Evolutionary conservation across 2,888 invertebrate genomes (phyloP).

Genomic region (Camptogramma bilineatum): DNA sequence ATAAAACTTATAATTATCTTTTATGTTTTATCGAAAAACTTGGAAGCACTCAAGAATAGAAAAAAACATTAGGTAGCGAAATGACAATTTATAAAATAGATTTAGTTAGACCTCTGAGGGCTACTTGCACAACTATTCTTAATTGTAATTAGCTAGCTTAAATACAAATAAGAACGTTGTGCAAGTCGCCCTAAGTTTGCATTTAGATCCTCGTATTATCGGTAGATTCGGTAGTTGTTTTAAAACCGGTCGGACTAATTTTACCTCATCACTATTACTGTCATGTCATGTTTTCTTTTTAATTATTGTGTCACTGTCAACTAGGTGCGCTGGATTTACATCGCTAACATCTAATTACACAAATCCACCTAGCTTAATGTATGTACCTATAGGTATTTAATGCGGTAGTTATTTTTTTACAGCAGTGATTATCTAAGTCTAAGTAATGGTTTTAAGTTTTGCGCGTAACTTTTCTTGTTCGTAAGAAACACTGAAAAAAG

Average conservation of each 20-base stretch:
- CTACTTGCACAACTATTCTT: no score
- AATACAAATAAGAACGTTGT: no score
- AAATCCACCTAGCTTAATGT: constrained; percentile 42
- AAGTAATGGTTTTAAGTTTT: no score
- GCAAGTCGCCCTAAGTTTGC: background rate
- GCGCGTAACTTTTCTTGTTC: no score
- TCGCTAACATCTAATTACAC: constrained; percentile 48
- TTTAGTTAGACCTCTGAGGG: no score
- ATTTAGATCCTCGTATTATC: background rate
- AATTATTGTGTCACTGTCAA: constrained; percentile 27
- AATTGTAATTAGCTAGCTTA: no score
- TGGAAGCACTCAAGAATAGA: background rate
- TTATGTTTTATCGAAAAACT: background rate
- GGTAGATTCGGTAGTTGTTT: background rate
- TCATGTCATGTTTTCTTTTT: constrained; percentile 9
- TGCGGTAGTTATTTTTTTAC: no score
- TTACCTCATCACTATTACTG: constrained; percentile 10
- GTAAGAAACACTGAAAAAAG: no score
- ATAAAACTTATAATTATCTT: background rate
- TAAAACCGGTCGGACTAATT: background rate
- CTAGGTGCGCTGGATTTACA: constrained; percentile 48
- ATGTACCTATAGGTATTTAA: no score
- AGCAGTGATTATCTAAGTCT: no score
- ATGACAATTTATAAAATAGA: no score
- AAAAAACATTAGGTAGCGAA: background rate